A percentile compares a stretch with the other conserved stretches of the same genome.
These are phyloP conservation scores for Drosophila infuscata DNA, from an alignment of 2,888 invertebrate genomes.

Conservation along the genomic window DNA sequence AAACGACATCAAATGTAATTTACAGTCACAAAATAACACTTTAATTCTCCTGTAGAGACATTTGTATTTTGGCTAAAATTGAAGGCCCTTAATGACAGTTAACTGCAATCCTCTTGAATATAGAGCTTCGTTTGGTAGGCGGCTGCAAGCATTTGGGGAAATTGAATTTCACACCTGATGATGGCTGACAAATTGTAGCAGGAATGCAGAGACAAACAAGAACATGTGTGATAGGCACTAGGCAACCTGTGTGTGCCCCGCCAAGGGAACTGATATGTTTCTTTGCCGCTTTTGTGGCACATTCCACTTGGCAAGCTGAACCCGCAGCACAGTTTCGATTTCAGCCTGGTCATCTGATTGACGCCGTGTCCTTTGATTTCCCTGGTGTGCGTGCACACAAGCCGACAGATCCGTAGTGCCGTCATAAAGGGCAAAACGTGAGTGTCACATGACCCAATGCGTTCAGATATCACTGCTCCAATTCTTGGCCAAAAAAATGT, in stretches of 20 bases:
- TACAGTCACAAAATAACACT: not conserved
- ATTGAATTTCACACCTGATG: conserved; percentile 84
- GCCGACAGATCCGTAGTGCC: conserved; percentile 7
- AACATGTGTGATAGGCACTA: conserved; percentile 14
- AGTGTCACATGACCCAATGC: conserved; percentile 54
- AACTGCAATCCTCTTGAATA: conserved; percentile 6
- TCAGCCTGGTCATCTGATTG: conserved; percentile 31
- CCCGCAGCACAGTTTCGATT: conserved; percentile 42
- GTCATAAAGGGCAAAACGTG: conserved; percentile 49
- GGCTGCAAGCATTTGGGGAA: conserved; percentile 80
- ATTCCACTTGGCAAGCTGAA: conserved; percentile 16
- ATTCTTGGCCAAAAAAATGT: conserved; percentile 22
- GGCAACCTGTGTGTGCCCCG: conserved; percentile 1
- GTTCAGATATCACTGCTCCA: conserved; percentile 14
- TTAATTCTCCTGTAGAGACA: not conserved
- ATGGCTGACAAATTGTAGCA: conserved; percentile 27
- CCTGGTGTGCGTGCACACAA: conserved; percentile 36
- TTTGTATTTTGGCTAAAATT: not conserved
- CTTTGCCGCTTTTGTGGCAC: conserved; percentile 35
- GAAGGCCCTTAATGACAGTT: conserved; percentile 1
- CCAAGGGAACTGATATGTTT: conserved; percentile 13
- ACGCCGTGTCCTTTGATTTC: conserved; percentile 53
- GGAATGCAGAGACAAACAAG: conserved; percentile 15
- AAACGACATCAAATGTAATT: not conserved
- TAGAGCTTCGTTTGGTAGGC: conserved; percentile 71